Evolutionary conservation across 1,140 invertebrate genomes (phyloP), one percentile per base, ranked within the genome.

Genomic region (Latrodectus geometricus): DNA sequence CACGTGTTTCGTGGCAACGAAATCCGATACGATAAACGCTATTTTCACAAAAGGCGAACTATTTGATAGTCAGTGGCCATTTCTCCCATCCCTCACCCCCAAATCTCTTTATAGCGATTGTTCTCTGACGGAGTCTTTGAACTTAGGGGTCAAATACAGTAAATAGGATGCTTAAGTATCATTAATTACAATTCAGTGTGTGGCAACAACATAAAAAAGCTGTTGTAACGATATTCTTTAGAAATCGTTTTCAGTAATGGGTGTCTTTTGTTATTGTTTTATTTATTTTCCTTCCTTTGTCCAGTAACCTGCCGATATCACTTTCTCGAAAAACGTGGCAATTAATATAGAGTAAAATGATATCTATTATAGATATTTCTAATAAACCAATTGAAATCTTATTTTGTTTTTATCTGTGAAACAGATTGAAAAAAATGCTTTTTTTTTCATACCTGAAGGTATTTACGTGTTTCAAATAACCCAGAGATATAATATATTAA

Each of bases 101-200:
- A 52, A 79, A 69, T 65, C 12, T 68, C 61, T 79, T 83, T 74
- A 74, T 65, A 83, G 68, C 82, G 76, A 84, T 76, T 84, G 73
- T 75, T 84, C 61, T 20, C 15, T 54, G 49, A n/a, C 80, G 61
- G 82, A 54, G 81, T n/a, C 73, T 84, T 84, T 84, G 82, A 84
- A 84, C 82, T 20, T 17, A 23, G n/a, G 49, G 82, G 73, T 76
- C 82, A 76, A 12, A 21, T 68, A 14, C 23, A 21, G 9, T 23
- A 68, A 84, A 84, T 84, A 68, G 73, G 73, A 17, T 76, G 68
- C n/a, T 84, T 84, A 84, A 52, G 61, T 17, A 8, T 52, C 61
- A 61, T 68, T 84, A 84, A 84, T 84, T 84, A 84, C 68, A 56
- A 52, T n/a, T 21, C 12, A 48, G 8, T 15, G 61, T 56, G 76